A percentile compares a stretch with the other conserved stretches of the same genome.
phyloP scores from a whole-genome alignment of 2,888 invertebrate species.

The Galerucella calmariensis region DNA sequence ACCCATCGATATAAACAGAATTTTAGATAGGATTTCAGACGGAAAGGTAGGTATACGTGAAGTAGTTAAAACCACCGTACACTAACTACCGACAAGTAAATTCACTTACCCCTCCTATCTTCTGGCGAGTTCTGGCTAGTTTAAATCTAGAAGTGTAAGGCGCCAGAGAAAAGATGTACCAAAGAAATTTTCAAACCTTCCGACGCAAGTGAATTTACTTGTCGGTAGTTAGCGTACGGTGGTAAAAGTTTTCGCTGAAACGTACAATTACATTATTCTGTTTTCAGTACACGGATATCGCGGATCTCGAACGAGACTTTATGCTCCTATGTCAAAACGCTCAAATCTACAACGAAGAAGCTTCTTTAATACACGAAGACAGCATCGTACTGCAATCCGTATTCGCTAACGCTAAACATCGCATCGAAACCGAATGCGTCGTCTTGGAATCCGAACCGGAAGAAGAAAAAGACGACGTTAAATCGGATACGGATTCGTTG shows the following conservation, averaged over 20 bases:
- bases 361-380: constrained; percentile 94
- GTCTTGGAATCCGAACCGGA: constrained; percentile 48
- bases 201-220: too few relatives aligned
- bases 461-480: constrained; percentile 67
- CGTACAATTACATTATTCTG: too few relatives aligned
- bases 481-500: constrained; percentile 68
- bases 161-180: too few relatives aligned
- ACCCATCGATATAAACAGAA: constrained; percentile 95
- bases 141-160: too few relatives aligned
- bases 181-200: too few relatives aligned
- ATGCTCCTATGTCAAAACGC: constrained; percentile 96
- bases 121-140: too few relatives aligned
- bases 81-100: too few relatives aligned
- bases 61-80: neutral
- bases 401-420: constrained; percentile 75
- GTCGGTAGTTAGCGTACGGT: too few relatives aligned
- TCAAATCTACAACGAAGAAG: constrained; percentile 96
- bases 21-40: constrained; percentile 88
- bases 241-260: neutral
- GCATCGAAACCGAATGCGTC: constrained; percentile 68
- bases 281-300: constrained; percentile 81
- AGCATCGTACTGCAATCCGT: constrained; percentile 93
- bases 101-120: too few relatives aligned
- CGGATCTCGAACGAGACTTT: constrained; percentile 90
- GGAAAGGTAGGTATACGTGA: constrained; percentile 71